These are phyloP conservation scores for Toxotes lorentzi DNA, from an alignment of 2,797 vertebrate genomes.

Conservation along the genomic window DNA sequence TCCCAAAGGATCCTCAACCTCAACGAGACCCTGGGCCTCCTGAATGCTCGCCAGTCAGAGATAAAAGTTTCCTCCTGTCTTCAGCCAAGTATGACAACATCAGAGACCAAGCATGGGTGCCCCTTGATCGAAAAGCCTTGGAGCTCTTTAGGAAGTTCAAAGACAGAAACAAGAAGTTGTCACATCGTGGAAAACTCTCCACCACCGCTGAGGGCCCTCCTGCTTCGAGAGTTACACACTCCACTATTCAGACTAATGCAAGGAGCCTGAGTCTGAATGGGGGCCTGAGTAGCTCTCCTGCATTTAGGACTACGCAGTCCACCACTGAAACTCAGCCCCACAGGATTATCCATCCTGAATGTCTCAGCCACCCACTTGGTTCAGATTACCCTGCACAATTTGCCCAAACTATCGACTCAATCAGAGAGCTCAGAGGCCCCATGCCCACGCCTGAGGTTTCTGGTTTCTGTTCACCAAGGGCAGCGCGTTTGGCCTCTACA, in stretches of 20 bases:
- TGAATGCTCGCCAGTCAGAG: neutral
- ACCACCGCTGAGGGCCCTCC: neutral
- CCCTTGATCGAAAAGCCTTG: neutral
- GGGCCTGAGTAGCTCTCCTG: neutral
- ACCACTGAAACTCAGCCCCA: neutral
- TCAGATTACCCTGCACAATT: neutral
- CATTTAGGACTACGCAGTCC: neutral
- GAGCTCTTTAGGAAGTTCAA: constrained; percentile 36
- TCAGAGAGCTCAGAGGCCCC: neutral
- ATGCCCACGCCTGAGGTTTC: neutral
- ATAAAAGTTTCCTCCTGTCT: neutral
- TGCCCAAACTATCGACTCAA: neutral
- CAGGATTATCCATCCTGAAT: neutral
- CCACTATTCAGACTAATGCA: neutral
- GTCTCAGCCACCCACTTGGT: neutral
- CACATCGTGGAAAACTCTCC: neutral
- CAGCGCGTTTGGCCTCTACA: neutral
- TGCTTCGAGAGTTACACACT: neutral
- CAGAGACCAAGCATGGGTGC: neutral
- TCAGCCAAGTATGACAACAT: neutral
- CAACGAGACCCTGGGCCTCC: neutral
- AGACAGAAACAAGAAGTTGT: neutral
- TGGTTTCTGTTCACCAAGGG: constrained; percentile 26
- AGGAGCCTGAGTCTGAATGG: neutral
- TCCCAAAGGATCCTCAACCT: neutral